Base-by-base conservation (phyloP, 2,797 vertebrate genomes). In the Adelosebastes latens region DNA sequence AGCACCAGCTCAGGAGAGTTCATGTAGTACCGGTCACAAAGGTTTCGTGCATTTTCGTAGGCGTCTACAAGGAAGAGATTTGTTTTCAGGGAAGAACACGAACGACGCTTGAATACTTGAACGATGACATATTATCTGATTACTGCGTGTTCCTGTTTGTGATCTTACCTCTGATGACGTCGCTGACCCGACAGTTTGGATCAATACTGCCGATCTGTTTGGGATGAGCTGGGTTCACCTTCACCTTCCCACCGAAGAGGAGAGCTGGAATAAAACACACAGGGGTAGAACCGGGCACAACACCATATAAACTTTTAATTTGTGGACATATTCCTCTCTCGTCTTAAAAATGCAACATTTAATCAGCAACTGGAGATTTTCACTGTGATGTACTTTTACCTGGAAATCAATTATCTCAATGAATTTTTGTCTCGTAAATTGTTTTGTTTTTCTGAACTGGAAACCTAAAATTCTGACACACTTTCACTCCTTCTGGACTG, bases 141-240 rank as follows among this genome's bases (percentile, higher is more conserved):
- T 13, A 6, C 6, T 5, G 7, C 25, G 10, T 9, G 12, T 66
- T 62, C 8, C 6, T 1, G 4, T 70, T 42, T 24, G 52, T 12
- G 18, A 5, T 13, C 90, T 95, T 93, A 99, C 99, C 99, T 96
- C 86, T 97, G 88, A 99, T 94, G 63, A 99, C 97, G 32, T 98
- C 97, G 55, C 96, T 95, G 81, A 99, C 97, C 7, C 88, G 87
- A 89, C 99, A 99, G 92, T 95, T 93, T 53, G 98, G 99, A 93
- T 99, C 98, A 31, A 99, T 99, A 86, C 99, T 97, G 93, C 99
- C 99, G 22, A 99, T 99, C 85, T 99, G 98, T 92, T 99, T 99
- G 66, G 97, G 98, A 87, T 99, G 98, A 62, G 98, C 97, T 46
- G 97, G 97, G 89, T 99, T 99, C 83, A 96, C 95, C 86, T 95